Percentiles rank a stretch among this genome's conserved stretches.
Conservation (phyloP, 2,888 invertebrate species). For the Mesorhabditis belari region DNA sequence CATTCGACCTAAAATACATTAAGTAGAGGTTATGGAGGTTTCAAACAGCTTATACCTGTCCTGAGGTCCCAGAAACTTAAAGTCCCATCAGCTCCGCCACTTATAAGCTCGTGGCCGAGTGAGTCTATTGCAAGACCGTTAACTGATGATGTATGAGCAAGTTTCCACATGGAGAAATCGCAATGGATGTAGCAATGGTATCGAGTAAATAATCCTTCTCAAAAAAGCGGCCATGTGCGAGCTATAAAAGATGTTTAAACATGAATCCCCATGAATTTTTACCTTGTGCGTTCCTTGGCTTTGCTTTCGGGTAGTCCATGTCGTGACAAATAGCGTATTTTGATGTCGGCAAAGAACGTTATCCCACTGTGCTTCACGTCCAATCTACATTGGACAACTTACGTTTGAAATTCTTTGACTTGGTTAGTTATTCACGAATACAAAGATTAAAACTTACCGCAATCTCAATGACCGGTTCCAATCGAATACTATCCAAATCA, state of each 20-base stretch:
- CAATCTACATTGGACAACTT: no score
- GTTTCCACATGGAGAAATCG: constrained; percentile 73
- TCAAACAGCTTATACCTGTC: constrained; percentile 6
- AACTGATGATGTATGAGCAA: constrained; percentile 60
- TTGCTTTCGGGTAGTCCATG: constrained; percentile 46
- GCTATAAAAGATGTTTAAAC: constrained; percentile 20
- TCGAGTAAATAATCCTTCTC: constrained; percentile 18
- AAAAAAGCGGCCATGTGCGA: constrained; percentile 46
- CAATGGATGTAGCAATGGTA: constrained; percentile 33
- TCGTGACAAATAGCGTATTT: constrained; percentile 33
- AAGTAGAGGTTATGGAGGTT: background rate
- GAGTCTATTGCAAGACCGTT: constrained; percentile 76
- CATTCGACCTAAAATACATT: constrained; percentile 2
- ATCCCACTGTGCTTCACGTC: background rate
- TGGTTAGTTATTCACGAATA: background rate
- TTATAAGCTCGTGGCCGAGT: constrained; percentile 67
- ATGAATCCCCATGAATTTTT: no score
- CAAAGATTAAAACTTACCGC: constrained; percentile 19
- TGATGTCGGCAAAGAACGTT: constrained; percentile 10
- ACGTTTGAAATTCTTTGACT: no score
- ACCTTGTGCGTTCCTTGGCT: constrained; percentile 24
- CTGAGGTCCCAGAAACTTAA: constrained; percentile 73
- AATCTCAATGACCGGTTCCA: constrained; percentile 42
- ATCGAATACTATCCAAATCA: constrained; percentile 9
- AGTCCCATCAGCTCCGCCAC: constrained; percentile 63